Evolutionary conservation across 2,888 invertebrate species (phyloP).

Genomic region (Hetaerina titia): DNA sequence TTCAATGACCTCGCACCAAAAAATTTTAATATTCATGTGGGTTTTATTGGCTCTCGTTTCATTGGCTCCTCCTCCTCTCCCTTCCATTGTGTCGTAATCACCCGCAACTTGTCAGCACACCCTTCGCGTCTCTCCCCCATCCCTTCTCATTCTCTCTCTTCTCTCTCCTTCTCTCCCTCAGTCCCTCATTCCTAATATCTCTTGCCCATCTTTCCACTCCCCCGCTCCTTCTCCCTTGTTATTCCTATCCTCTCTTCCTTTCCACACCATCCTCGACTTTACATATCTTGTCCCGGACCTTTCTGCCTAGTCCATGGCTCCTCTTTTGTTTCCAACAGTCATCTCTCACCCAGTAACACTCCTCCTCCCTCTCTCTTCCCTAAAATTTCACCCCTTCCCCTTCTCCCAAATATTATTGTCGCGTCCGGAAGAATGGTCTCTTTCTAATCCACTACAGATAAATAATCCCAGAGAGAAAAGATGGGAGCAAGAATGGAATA

Average conservation of each 20-base stretch:
- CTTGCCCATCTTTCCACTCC: background rate
- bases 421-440: background rate
- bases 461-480: constrained; percentile 12
- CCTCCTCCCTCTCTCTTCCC: background rate
- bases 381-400: background rate
- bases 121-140: background rate
- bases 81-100: constrained; percentile 15
- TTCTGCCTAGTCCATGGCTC: background rate
- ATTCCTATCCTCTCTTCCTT: background rate
- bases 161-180: background rate
- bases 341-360: background rate
- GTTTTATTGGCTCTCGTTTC: background rate
- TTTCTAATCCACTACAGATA: constrained; percentile 43
- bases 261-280: background rate
- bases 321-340: constrained; percentile 1
- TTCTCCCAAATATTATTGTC: background rate
- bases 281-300: background rate
- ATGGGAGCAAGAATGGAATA: background rate
- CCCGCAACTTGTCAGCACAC: background rate
- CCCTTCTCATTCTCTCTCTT: background rate
- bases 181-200: background rate
- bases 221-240: too few relatives aligned
- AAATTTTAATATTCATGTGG: constrained; percentile 53
- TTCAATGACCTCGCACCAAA: constrained; percentile 25
- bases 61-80: background rate